Conservation (phyloP, 2,797 vertebrate species). For the Phalloptychus januarius region DNA sequence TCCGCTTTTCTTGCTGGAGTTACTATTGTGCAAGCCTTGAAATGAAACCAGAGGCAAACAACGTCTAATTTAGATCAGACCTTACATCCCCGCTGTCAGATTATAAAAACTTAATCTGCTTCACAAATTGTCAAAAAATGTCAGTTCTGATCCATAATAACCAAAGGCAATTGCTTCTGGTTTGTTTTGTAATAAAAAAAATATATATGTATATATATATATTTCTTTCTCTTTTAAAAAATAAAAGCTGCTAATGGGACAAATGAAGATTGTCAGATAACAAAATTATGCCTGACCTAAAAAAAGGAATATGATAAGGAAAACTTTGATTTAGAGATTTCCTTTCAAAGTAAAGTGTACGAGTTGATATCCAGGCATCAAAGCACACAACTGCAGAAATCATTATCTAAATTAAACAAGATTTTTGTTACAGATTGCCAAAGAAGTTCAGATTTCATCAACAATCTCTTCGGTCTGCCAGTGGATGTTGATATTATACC, state of each 20-base stretch:
- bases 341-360: not conserved
- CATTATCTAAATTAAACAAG: not conserved
- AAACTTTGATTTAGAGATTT: not conserved
- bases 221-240: not conserved
- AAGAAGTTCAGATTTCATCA: not conserved
- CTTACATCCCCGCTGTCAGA: not conserved
- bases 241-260: not conserved
- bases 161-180: not conserved
- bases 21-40: not conserved
- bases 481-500: not conserved
- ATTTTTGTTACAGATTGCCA: too few relatives aligned
- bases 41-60: not conserved
- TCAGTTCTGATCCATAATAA: not conserved
- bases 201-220: too few relatives aligned
- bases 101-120: not conserved
- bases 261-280: not conserved
- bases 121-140: too few relatives aligned
- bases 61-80: not conserved
- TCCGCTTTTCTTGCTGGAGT: not conserved
- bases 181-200: not conserved
- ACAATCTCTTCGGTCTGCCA: not conserved
- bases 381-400: not conserved
- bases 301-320: not conserved
- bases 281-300: not conserved
- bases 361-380: not conserved